These are phyloP conservation scores for Orchestia grillus DNA, from an alignment of 1,140 invertebrate species.

Conservation along the genomic window DNA sequence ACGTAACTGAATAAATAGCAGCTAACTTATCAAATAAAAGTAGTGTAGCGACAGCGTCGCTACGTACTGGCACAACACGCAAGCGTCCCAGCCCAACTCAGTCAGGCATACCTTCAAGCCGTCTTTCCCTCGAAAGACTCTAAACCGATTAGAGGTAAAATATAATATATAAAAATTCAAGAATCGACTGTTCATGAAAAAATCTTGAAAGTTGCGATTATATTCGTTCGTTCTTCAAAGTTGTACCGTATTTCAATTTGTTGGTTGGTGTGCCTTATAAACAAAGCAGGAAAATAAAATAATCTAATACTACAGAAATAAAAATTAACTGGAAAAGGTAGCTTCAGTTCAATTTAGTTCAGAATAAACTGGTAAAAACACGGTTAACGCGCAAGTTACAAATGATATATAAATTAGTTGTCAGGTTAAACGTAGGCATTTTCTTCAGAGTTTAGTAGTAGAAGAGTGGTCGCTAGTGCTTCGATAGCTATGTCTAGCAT, in stretches of 20 bases:
- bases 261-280: background rate
- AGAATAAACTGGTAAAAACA: background rate
- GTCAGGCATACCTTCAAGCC: background rate
- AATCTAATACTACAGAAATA: too few species aligned
- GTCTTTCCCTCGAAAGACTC: background rate
- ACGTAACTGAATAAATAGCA: background rate
- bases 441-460: too few species aligned
- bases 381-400: background rate
- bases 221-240: background rate
- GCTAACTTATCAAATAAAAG: background rate
- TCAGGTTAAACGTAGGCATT: too few species aligned
- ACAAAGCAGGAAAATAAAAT: too few species aligned
- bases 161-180: background rate
- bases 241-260: background rate
- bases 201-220: background rate
- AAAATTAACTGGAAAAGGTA: too few species aligned
- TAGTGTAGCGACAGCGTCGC: background rate
- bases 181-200: background rate
- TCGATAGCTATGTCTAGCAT: background rate
- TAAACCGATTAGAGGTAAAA: background rate
- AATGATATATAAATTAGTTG: background rate
- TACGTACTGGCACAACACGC: background rate
- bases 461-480: too few species aligned
- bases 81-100: background rate
- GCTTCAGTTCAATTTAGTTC: too few species aligned